Percentiles rank a stretch among this genome's conserved stretches.
These are phyloP conservation scores for Coenonympha arcania DNA, from an alignment of 2,888 invertebrate genomes.

Conservation along the genomic window DNA sequence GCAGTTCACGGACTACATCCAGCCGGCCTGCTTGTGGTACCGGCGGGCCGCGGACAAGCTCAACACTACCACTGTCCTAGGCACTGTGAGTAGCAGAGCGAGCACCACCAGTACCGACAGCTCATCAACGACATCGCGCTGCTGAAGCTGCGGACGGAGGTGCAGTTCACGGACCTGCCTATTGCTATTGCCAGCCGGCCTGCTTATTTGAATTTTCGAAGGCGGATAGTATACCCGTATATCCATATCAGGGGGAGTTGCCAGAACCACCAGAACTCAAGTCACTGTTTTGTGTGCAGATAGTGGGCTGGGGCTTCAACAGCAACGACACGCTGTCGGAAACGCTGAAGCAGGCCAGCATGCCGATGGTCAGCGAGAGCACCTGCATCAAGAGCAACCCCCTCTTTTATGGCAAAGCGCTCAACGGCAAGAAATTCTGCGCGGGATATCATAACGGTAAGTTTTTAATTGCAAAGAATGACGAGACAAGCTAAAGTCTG, in stretches of 20 bases:
- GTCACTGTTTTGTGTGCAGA: not conserved
- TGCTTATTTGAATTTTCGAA: too few relatives aligned
- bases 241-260: too few relatives aligned
- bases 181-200: conserved; percentile 6
- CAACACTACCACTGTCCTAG: too few relatives aligned
- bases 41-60: too few relatives aligned
- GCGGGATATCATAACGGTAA: conserved; percentile 4
- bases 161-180: not conserved
- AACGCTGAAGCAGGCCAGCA: not conserved
- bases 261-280: too few relatives aligned
- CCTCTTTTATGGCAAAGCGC: not conserved
- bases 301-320: conserved; percentile 7
- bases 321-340: not conserved
- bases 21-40: too few relatives aligned
- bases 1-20: too few relatives aligned
- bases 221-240: too few relatives aligned
- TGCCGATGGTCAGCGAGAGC: conserved; percentile 1
- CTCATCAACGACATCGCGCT: conserved; percentile 4
- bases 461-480: too few relatives aligned
- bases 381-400: conserved; percentile 3
- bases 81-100: too few relatives aligned
- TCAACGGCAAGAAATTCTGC: conserved; percentile 6
- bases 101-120: not conserved
- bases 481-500: too few relatives aligned
- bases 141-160: conserved; percentile 1